Evolutionary conservation across 1,140 invertebrate species (phyloP), one percentile per base, ranked within the genome.

Genomic region (Cherax destructor): DNA sequence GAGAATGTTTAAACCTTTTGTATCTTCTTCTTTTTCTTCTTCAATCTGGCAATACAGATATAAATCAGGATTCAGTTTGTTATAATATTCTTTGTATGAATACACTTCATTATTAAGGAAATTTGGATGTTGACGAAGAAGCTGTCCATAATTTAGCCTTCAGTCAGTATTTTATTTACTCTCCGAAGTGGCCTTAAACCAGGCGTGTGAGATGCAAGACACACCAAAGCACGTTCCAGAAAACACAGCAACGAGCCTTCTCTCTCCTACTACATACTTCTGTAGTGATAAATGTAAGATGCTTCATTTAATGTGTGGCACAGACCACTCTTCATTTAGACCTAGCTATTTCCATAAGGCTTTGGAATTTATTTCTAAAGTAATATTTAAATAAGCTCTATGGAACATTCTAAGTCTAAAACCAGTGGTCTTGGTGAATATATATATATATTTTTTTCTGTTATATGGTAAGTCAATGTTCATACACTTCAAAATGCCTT

Each of bases 211-310:
- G 61, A 91, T 79, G 83, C 74, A 80, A 65, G 83, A 91, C 88
- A 91, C 88, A 91, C 88, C 88, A 91, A 65, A 91, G 88, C 88
- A 81, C 79, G 88, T 91, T 91, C 83, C 88, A 91, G 88, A 84
- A 91, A 91, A 91, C 83, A 91, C 88, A 91, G 88, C 88, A 91
- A 91, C 88, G 88, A 91, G 88, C 88, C 88, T 91, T 91, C 83
- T 91, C 88, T 84, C 88, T 84, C 88, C 59, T 81, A 65, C 61
- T 18, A 84, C 77, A 52, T 84, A 50, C 72, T 79, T 90, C 88
- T 61, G 59, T 89, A 91, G 88, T 79, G 83, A 65, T 91, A 91
- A 56, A 81, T 79, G 80, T 91, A 84, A 78, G 83, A 84, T 21
- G 88, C 83, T 91, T 91, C 84, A 49, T 89, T 86, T 84, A 65